Evolutionary conservation across 2,888 invertebrate species (phyloP), one percentile per base, ranked within the genome.

Genomic region (Dynastes tityus): DNA sequence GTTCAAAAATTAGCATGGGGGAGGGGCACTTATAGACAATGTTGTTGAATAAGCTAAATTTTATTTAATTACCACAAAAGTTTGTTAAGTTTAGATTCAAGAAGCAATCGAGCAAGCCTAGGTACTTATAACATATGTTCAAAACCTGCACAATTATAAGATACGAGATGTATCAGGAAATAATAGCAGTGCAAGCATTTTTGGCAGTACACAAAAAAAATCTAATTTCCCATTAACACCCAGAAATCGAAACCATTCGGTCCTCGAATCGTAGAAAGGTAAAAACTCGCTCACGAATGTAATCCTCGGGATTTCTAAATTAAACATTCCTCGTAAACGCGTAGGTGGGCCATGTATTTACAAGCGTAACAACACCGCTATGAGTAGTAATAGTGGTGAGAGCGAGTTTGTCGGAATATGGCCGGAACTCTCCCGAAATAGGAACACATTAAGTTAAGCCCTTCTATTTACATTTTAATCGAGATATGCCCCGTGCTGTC

Each of bases 391-490:
- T 55, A 55, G 55, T 55, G 55, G 45, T 45, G 45, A 45, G 55
- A 55, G 55, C 22, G 55, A 22, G 55, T 55, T 55, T 4, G 55
- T 55, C 22, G 22, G 55, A 22, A 55, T 22, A 55, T 22, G 22
- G 55, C 27, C 63, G 63, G 55, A 55, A 63, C 32, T 32, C 29
- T 63, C 71, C 32, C 16, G 53, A 71, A 53, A 55, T 71, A 55
- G 71, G 32, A 49, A 49, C 55, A 71, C 71, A 55, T 71, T 55
- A 55, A 55, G 32, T 37, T 53, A 16, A 71, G 53, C 55, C 55
- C 53, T 71, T 71, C 71, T 71, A 71, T 71, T 71, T 71, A 55
- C 71, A 71, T 71, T 71, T 71, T 71, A 71, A 71, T 71, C 71
- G 53, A 71, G 71, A 71, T 71, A 53, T 45, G 4, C 49, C 49